phyloP scores from a whole-genome alignment of 1,140 invertebrate species.

The Aphelinus certus region DNA sequence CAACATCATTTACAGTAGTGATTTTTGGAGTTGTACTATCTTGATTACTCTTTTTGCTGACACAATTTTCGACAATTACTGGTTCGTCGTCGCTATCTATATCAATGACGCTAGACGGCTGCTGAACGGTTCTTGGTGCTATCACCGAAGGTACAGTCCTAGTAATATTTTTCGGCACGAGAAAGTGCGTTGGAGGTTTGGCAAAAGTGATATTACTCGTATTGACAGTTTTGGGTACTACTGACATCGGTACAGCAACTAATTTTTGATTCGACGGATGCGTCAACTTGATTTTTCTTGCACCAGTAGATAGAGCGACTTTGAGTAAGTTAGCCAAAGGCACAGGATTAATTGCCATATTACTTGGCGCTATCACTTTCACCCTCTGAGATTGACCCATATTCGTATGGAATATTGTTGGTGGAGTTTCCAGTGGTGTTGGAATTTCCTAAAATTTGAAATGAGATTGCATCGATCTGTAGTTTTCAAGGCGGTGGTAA shows the following conservation, averaged over 20 bases:
- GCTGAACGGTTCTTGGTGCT: background rate
- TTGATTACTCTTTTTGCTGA: conserved; percentile 9
- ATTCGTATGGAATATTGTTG: background rate
- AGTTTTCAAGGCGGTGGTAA: too few species aligned
- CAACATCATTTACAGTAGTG: background rate
- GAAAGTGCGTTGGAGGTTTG: conserved; percentile 23
- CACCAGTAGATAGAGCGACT: conserved; percentile 12
- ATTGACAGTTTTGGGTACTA: background rate
- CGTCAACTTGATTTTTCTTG: conserved; percentile 31
- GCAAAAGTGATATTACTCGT: conserved; percentile 16
- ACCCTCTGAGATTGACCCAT: background rate
- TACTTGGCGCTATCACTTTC: conserved; percentile 6
- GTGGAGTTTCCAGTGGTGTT: background rate
- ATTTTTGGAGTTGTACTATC: conserved; percentile 1
- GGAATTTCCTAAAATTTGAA: background rate
- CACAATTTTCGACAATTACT: conserved; percentile 36
- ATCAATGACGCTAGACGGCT: conserved; percentile 54
- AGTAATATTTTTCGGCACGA: conserved; percentile 10
- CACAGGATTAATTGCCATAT: conserved; percentile 45
- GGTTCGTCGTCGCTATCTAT: conserved; percentile 59
- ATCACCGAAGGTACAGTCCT: background rate
- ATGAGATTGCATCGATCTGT: too few species aligned
- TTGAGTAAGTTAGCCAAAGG: conserved; percentile 48
- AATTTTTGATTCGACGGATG: conserved; percentile 19
- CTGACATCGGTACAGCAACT: conserved; percentile 23